phyloP scores from a whole-genome alignment of 2,888 invertebrate genomes.

The Meliscaeva auricollis region DNA sequence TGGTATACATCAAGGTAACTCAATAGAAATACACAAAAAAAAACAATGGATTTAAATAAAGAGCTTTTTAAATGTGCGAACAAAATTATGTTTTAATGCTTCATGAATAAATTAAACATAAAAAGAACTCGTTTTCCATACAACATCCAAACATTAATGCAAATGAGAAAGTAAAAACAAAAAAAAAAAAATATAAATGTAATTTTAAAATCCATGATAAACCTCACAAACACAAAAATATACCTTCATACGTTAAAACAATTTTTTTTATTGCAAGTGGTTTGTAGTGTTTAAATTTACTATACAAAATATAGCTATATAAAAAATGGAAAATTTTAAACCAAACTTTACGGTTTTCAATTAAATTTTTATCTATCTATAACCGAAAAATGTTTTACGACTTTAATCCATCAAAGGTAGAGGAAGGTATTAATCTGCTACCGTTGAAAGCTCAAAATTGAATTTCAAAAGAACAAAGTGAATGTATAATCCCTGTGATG shows the following conservation, averaged over 20 bases:
- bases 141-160: background rate
- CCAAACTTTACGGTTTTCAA: slow-evolving; percentile 36
- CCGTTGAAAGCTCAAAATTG: slow-evolving; percentile 43
- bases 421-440: slow-evolving; percentile 55
- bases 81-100: background rate
- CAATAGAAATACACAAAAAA: background rate
- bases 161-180: background rate
- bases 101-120: slow-evolving; percentile 5
- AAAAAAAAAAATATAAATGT: background rate
- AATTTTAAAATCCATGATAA: background rate
- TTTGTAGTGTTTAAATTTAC: background rate
- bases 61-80: background rate
- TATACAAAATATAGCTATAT: background rate
- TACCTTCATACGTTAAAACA: background rate
- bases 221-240: background rate
- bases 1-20: no score
- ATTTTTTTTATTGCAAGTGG: slow-evolving; percentile 2
- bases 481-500: slow-evolving; percentile 57
- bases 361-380: slow-evolving; percentile 28
- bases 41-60: slow-evolving; percentile 12
- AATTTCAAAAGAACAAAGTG: slow-evolving; percentile 63
- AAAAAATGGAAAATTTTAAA: background rate
- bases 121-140: background rate
- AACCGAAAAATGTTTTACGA: slow-evolving; percentile 51
- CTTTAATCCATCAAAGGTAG: slow-evolving; percentile 69